Evolutionary conservation across 2,888 invertebrate species (phyloP).

Genomic region (Drosophila austrosaltans): DNA sequence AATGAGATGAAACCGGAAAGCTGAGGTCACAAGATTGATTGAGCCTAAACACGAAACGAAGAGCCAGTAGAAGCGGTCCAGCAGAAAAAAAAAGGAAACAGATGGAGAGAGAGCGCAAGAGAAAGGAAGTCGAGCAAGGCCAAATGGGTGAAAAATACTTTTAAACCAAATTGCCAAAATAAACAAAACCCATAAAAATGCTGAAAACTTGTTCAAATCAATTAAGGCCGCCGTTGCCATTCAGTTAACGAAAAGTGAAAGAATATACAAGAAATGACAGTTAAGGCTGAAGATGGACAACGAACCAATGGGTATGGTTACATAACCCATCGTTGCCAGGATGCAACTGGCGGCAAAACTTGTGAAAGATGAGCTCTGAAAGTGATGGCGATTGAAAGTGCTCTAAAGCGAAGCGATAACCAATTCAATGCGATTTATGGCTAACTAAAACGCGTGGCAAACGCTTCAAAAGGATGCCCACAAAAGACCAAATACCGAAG

Average conservation of each 20-base stretch:
- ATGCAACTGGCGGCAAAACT: slow-evolving; percentile 38
- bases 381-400: slow-evolving; percentile 42
- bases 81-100: slow-evolving; percentile 31
- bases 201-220: slow-evolving; percentile 48
- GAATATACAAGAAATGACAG: slow-evolving; percentile 58
- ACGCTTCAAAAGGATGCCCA: slow-evolving; percentile 64
- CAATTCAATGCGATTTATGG: slow-evolving; percentile 69
- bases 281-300: slow-evolving; percentile 20
- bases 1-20: slow-evolving; percentile 34
- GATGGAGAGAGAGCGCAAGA: slow-evolving; percentile 1
- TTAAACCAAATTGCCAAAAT: slow-evolving; percentile 29
- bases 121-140: slow-evolving; percentile 34
- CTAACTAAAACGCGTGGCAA: slow-evolving; percentile 67
- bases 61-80: no score
- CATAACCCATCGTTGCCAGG: slow-evolving; percentile 41
- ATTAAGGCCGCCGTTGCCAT: slow-evolving; percentile 37
- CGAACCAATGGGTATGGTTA: slow-evolving; percentile 36
- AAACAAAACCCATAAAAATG: slow-evolving; percentile 36
- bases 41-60: slow-evolving; percentile 37
- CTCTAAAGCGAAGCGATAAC: slow-evolving; percentile 58
- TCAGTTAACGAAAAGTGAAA: slow-evolving; percentile 51
- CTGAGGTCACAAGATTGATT: slow-evolving; percentile 64
- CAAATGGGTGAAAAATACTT: slow-evolving; percentile 14
- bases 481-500: slow-evolving; percentile 21
- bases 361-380: slow-evolving; percentile 52